Percentiles rank a stretch among this genome's conserved stretches.
Evolutionary conservation across 2,797 vertebrate genomes (phyloP).

Genomic region (Denticeps clupeoides): DNA sequence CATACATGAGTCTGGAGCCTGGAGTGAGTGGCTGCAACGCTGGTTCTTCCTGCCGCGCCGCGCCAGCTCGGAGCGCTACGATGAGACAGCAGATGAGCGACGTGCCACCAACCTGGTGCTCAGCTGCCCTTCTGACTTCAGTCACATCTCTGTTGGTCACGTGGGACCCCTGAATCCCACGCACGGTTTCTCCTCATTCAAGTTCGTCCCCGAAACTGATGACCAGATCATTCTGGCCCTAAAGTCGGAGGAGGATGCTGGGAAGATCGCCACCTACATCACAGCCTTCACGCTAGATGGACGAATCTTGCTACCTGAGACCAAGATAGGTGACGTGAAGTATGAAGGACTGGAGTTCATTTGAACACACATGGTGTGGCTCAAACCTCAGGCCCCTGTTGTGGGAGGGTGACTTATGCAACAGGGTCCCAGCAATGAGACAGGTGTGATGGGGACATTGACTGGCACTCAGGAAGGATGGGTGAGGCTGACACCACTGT

Average conservation of each 20-base stretch:
- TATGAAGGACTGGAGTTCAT: constrained; percentile 94
- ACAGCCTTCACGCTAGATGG: constrained; percentile 86
- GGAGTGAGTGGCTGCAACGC: constrained; percentile 80
- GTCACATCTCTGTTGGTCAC: constrained; percentile 50
- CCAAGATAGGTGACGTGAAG: constrained; percentile 77
- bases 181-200: constrained; percentile 92
- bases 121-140: constrained; percentile 71
- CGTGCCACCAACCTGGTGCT: constrained; percentile 78
- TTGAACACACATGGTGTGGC: constrained; percentile 32
- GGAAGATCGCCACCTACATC: constrained; percentile 78
- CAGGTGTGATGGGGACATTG: too few species aligned
- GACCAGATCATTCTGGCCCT: constrained; percentile 86
- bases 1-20: constrained; percentile 85
- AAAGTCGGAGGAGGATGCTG: constrained; percentile 83
- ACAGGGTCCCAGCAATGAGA: too few species aligned
- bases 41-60: constrained; percentile 94
- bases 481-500: too few species aligned
- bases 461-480: too few species aligned
- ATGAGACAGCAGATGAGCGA: constrained; percentile 73
- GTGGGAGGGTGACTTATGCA: too few species aligned
- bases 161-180: constrained; percentile 70
- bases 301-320: constrained; percentile 76
- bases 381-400: background rate
- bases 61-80: constrained; percentile 75
- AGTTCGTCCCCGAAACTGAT: constrained; percentile 81